Conservation (phyloP, 2,888 invertebrate species). For the Thelaira solivaga region DNA sequence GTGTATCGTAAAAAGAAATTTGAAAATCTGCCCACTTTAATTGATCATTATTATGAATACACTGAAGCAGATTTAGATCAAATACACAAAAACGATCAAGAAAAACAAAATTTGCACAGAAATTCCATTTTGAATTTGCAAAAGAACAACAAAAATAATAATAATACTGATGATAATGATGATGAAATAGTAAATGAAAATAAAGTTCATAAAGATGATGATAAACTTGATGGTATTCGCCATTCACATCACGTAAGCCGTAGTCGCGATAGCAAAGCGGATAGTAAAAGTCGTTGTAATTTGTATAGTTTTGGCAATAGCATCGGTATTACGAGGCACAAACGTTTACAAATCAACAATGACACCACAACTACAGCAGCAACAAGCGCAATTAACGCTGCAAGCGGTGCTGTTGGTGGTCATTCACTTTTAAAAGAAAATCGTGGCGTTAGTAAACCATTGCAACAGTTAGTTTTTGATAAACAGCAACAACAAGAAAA, state of each 20-base stretch:
- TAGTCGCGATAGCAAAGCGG: conserved; percentile 64
- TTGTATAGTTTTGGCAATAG: conserved; percentile 69
- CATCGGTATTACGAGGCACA: conserved; percentile 66
- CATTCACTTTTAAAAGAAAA: conserved; percentile 54
- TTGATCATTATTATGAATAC: conserved; percentile 61
- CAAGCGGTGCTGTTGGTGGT: conserved; percentile 43
- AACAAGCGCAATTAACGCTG: conserved; percentile 20
- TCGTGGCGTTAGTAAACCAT: conserved; percentile 20
- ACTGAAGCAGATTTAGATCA: conserved; percentile 49
- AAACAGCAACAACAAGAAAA: conserved; percentile 1
- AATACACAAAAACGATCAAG: conserved; percentile 55
- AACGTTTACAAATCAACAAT: conserved; percentile 64
- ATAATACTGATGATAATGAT: too few relatives aligned
- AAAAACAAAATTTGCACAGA: conserved; percentile 62
- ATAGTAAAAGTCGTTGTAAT: conserved; percentile 45
- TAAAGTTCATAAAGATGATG: background rate
- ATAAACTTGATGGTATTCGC: conserved; percentile 67
- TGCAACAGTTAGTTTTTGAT: conserved; percentile 67
- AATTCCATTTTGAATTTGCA: background rate
- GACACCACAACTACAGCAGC: background rate
- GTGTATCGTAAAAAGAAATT: conserved; percentile 71
- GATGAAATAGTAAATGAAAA: conserved; percentile 18
- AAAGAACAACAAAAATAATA: too few relatives aligned
- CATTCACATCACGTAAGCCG: conserved; percentile 72
- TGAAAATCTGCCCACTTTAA: conserved; percentile 68